Evolutionary conservation across 1,140 invertebrate genomes (phyloP), one percentile per base, ranked within the genome.

Genomic region (Lucilia cuprina): DNA sequence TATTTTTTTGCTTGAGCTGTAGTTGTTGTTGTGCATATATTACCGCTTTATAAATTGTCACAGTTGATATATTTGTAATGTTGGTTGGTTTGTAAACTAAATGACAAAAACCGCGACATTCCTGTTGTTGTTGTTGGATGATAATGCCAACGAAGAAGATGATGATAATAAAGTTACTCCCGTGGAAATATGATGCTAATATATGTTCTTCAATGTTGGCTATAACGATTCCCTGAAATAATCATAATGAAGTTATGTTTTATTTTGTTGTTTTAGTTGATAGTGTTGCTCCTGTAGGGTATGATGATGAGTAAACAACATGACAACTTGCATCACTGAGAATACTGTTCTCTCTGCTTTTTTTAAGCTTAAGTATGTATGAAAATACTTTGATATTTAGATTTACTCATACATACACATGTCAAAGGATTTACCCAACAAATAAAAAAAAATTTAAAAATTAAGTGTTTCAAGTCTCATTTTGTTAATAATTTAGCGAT

Each of bases 21-120:
- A 41, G 41, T 80, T 80, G 77, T 49, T 49, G 77, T 80, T 80
- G 47, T 77, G 74, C 74, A 77, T 77, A 77, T 77, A 77, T 77
- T 77, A 77, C 74, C 74, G 17, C 19, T 17, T 80, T 80, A 80
- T 80, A 80, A 80, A 80, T 80, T 80, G 77, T 49, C 77, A 80
- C 77, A 80, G 77, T 80, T 80, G 77, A 80, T 41, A 80, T 49
- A 80, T 80, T 80, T 80, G 77, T 80, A 80, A 80, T 80, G 77
- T 49, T 49, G 50, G 50, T 30, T 82, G 50, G 50, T 82, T 82
- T 82, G 82, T 35, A 65, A 82, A 82, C 82, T 82, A 60, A 82
- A 82, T 70, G 82, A 60, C 55, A 65, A 65, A 82, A 82, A 80
- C 77, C 77, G 47, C 77, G 41, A 12, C 77, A 80, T 9, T 49